phyloP scores from a whole-genome alignment of 2,888 invertebrate genomes.

The Pyrrhosoma nymphula region DNA sequence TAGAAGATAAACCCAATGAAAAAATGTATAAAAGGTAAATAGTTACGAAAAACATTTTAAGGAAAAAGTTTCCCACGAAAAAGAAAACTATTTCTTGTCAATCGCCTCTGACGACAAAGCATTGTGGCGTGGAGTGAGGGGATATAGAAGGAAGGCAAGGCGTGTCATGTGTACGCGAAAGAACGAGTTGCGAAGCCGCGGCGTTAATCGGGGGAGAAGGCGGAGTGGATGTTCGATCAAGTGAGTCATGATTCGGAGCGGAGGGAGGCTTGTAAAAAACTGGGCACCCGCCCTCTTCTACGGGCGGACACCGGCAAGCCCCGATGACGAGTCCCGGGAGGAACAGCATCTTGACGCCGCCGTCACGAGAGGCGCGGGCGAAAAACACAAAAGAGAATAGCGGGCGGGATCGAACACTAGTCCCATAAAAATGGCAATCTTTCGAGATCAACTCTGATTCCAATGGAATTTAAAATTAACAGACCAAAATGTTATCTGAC shows the following conservation, averaged over 20 bases:
- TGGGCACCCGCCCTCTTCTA: background rate
- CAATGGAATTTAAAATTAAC: too few species aligned
- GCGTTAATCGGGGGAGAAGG: background rate
- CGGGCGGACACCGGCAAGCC: background rate
- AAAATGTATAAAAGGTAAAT: too few species aligned
- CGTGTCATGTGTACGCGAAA: background rate
- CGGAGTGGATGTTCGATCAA: background rate
- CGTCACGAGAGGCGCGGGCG: background rate
- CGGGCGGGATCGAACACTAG: background rate
- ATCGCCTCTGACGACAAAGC: too few species aligned
- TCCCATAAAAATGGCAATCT: background rate
- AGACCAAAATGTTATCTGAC: too few species aligned
- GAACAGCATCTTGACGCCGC: background rate
- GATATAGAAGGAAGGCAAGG: too few species aligned
- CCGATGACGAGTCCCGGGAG: slow-evolving; percentile 8
- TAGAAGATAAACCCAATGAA: too few species aligned
- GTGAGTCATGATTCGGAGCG: slow-evolving; percentile 9
- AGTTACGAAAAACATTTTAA: too few species aligned
- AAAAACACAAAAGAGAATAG: background rate
- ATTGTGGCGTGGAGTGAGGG: too few species aligned
- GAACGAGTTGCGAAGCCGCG: background rate
- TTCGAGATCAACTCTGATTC: background rate
- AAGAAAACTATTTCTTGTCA: too few species aligned
- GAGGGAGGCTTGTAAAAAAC: background rate
- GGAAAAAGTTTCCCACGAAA: too few species aligned